Evolutionary conservation across 2,888 invertebrate genomes (phyloP).

Genomic region (Drosophila tripunctata): DNA sequence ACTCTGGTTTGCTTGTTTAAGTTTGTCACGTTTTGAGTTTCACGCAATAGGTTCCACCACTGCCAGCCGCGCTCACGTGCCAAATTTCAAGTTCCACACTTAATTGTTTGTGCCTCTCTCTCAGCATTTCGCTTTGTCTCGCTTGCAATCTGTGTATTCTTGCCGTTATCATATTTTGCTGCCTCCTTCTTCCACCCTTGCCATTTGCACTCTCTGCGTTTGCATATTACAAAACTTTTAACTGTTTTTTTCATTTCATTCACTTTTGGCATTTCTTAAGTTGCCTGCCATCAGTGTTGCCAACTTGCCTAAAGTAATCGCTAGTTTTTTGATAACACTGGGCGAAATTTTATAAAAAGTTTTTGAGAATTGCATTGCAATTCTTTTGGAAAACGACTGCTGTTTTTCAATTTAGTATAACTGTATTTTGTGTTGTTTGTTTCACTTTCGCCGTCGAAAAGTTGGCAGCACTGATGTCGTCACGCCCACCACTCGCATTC

Average conservation of each 20-base stretch:
- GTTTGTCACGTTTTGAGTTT: conserved; percentile 1
- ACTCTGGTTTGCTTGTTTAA: neutral
- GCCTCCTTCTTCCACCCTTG: neutral
- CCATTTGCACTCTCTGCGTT: conserved; percentile 14
- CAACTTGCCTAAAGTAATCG: neutral
- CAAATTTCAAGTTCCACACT: neutral
- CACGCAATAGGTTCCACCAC: neutral
- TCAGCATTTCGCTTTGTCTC: neutral
- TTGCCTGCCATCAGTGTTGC: conserved; percentile 11
- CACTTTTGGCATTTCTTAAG: conserved; percentile 24
- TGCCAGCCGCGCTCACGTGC: neutral
- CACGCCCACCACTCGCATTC: conserved; percentile 49
- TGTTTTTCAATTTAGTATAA: too few species aligned
- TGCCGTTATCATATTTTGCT: conserved; percentile 3
- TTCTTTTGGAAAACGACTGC: too few species aligned
- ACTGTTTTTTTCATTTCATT: conserved; percentile 64
- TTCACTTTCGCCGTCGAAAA: too few species aligned
- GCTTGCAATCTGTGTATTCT: conserved; percentile 7
- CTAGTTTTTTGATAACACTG: neutral
- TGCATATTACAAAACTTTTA: conserved; percentile 72
- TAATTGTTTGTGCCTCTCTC: neutral
- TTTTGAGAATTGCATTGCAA: too few species aligned
- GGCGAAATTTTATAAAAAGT: too few species aligned
- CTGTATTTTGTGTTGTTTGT: too few species aligned
- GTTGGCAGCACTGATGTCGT: neutral